These are phyloP conservation scores for Zaprionus capensis DNA, from an alignment of 1,140 invertebrate genomes.

Conservation along the genomic window DNA sequence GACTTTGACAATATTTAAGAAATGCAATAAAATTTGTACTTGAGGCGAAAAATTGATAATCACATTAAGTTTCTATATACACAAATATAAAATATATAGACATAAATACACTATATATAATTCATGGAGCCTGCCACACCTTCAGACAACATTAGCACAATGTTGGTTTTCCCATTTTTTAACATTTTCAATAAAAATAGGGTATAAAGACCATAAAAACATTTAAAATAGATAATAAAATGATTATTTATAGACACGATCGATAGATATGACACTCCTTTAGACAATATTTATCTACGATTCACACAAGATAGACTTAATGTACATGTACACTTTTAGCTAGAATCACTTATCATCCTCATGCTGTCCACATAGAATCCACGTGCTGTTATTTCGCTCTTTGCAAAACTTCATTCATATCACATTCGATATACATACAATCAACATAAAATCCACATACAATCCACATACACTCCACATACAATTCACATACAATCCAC, in stretches of 20 bases:
- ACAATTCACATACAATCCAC: neutral
- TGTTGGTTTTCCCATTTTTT: no score
- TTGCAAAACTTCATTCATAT: neutral
- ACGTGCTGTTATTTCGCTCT: neutral
- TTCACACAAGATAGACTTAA: neutral
- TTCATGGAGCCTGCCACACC: neutral
- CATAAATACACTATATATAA: neutral
- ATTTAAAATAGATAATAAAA: neutral
- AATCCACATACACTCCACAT: neutral
- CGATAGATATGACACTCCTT: neutral
- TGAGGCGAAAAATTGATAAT: no score
- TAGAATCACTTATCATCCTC: neutral
- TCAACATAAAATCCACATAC: neutral
- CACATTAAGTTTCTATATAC: no score
- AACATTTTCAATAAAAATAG: neutral
- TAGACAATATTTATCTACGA: neutral
- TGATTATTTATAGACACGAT: neutral
- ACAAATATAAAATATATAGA: neutral
- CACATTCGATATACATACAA: neutral
- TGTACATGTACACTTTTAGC: neutral
- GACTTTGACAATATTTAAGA: no score
- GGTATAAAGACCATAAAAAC: neutral
- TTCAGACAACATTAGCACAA: no score
- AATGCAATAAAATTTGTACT: no score
- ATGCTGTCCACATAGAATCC: neutral